Evolutionary conservation across 2,797 vertebrate genomes (phyloP), one percentile per base, ranked within the genome.

Genomic region (Geotrypetes seraphini): DNA sequence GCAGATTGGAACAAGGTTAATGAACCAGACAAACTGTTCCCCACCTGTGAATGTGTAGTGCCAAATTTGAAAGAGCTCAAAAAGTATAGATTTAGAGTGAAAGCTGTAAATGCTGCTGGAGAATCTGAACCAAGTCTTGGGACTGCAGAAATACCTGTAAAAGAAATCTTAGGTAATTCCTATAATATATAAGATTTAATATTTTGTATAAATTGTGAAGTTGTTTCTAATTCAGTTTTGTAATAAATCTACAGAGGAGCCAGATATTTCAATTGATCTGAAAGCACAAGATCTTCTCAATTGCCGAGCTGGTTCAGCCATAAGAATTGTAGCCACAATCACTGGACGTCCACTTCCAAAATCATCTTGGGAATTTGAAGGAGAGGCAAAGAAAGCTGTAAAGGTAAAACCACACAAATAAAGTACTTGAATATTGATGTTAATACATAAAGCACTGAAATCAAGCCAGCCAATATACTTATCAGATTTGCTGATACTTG

Each of bases 51-150:
- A 50, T 95, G 86, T 62, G 91, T 90, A 5, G 60, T 97, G 28
- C 92, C 93, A 14, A 85, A 85, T 58, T 81, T 99, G 26, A 84
- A 89, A 22, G 90, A 90, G 50, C 81, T 96, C 29, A 91, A 88
- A 41, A 92, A 86, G 46, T 95, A 92, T 62, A 81, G 80, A 63
- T 99, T 99, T 66, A 87, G 95, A 66, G 81, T 99, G 36, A 92
- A 94, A 28, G 96, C 96, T 7, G 94, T 98, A 58, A 99, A 98
- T 30, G 90, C 86, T 59, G 85, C 91, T 10, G 95, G 96, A 18
- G 92, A 97, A 70, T 98, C 95, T 3, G 92, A 97, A 49, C 96
- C 96, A 53, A 97, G 95, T 63, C 88, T 84, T 21, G 73, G 82
- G 33, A 97, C 93, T 35, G 59, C 70, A 25, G 95, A 99, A 42